Evolutionary conservation across 2,113 vertebrate genomes (phyloP), one percentile per base, ranked within the genome.

Genomic region (Pungitius pungitius): DNA sequence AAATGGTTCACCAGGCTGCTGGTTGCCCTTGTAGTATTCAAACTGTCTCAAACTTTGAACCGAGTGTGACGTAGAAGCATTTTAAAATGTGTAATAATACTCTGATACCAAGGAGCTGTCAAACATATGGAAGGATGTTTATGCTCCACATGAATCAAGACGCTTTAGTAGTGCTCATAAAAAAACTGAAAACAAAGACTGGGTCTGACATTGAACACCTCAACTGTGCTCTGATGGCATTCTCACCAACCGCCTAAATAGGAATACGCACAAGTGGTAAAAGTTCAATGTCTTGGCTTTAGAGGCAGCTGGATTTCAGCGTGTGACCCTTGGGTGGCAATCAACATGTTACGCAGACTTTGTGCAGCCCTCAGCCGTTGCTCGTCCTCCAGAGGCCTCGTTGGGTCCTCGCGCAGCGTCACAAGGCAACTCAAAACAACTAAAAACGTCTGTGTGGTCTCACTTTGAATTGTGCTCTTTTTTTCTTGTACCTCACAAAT

Each of bases 31-130:
- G 55, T 59, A 17, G 40, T 26, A 11, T 60, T 76, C 17, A 0
- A 26, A 62, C 45, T 39, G 37, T 45, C 13, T 2, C 59, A 84
- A 49, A 68, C 80, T 89, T 86, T 90, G 80, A 14, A 69, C 59
- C 14, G 0, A 7, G 22, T 35, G 62, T 59, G 65, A 79, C 35
- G 18, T 26, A 1, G 47, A 24, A 8, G 22, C 35, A 0, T 80
- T 83, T 75, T 45, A 73, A 78, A 73, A 64, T 8, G 54, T 74
- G 80, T 87, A 82, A 82, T 85, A 37, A 84, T 85, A 51, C 67
- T 51, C 62, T 22, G 63, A 63, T 18, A n/a, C 62, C 3, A 35
- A 64, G 24, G 45, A 45, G 45, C 60, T 55, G 47, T 57, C 27
- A 30, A 35, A 35, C 14, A 51, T 11, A 55, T 0, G n/a, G n/a